Evolutionary conservation across 37 sponge, comb jelly and placozoan genomes (phyloP).

Genomic region (Mnemiopsis leidyi): DNA sequence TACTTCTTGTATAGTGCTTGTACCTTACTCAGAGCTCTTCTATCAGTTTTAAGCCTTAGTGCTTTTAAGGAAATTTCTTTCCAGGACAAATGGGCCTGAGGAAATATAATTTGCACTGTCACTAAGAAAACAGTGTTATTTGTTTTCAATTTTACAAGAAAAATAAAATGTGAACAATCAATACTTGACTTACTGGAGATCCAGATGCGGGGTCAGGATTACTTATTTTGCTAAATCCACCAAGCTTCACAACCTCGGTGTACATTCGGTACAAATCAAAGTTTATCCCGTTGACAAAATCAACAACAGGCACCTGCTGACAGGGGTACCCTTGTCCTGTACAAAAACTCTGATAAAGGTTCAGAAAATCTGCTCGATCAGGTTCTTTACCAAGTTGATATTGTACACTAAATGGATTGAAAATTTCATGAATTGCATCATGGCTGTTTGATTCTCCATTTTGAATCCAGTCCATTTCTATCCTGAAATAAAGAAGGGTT

Average conservation of each 20-base stretch:
- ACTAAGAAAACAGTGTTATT: too few species aligned
- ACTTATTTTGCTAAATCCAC: not conserved
- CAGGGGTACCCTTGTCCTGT: not conserved
- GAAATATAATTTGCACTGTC: too few species aligned
- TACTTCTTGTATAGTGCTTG: not conserved
- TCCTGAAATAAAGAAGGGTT: too few species aligned
- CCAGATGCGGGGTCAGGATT: too few species aligned
- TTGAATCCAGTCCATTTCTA: too few species aligned
- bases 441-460: too few species aligned
- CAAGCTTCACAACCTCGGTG: not conserved
- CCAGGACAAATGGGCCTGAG: too few species aligned
- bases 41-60: not conserved
- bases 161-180: not conserved
- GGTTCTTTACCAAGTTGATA: not conserved
- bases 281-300: not conserved
- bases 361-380: not conserved
- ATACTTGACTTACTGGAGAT: too few species aligned
- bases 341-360: not conserved
- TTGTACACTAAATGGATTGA: not conserved
- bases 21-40: not conserved
- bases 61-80: not conserved
- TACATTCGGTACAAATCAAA: constrained; percentile 1
- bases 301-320: not conserved
- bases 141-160: not conserved
- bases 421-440: too few species aligned